Percentiles rank a stretch among this genome's conserved stretches.
These are phyloP conservation scores for Teleogryllus occipitalis DNA, from an alignment of 1,140 invertebrate species.

Conservation along the genomic window DNA sequence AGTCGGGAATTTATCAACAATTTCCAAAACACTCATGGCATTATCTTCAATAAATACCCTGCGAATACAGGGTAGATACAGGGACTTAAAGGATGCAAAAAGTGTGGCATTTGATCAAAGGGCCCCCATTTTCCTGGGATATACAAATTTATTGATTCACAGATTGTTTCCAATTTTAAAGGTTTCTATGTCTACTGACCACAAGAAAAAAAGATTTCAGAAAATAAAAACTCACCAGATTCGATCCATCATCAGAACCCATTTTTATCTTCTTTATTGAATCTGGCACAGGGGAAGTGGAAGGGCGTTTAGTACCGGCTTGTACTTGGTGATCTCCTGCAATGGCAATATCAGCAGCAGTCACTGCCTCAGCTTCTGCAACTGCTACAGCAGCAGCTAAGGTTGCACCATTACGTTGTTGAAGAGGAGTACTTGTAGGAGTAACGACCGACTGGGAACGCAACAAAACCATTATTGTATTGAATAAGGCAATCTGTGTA, in stretches of 20 bases:
- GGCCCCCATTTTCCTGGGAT: too few relatives aligned
- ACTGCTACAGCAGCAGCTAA: not conserved
- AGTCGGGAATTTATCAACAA: too few relatives aligned
- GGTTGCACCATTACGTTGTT: slow-evolving; percentile 5
- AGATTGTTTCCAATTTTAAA: too few relatives aligned
- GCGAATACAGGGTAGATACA: too few relatives aligned
- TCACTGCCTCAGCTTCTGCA: not conserved
- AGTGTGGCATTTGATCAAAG: too few relatives aligned
- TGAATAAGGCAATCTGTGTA: not conserved
- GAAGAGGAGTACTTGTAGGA: not conserved
- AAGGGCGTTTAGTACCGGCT: not conserved
- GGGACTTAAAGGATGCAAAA: too few relatives aligned
- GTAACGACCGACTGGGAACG: not conserved
- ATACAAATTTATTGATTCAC: too few relatives aligned
- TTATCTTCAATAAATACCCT: too few relatives aligned
- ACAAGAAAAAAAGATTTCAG: too few relatives aligned
- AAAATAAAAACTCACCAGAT: not conserved
- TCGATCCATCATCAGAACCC: not conserved
- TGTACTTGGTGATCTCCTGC: not conserved
- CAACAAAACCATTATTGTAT: not conserved
- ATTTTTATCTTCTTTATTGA: not conserved
- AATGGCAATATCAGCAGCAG: not conserved
- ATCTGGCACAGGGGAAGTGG: not conserved
- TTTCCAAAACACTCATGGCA: too few relatives aligned
- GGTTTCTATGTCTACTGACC: too few relatives aligned